Percentiles rank a stretch among this genome's conserved stretches.
phyloP scores from a whole-genome alignment of 2,888 invertebrate genomes.

The Willowsia nigromaculata region DNA sequence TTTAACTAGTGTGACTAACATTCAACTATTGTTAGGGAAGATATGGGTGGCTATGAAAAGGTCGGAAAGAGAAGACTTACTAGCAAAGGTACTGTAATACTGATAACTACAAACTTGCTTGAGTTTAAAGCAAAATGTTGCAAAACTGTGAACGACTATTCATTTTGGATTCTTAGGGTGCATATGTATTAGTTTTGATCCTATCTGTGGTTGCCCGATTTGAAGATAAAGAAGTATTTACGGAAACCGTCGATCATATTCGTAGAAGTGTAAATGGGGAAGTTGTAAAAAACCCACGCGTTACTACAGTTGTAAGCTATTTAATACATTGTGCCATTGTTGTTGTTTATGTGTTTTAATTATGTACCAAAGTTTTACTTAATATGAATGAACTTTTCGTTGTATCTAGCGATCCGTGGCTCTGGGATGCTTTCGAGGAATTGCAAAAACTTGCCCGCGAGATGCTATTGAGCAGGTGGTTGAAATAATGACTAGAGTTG shows the following conservation, averaged over 20 bases:
- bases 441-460: constrained; percentile 64
- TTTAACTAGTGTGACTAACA: constrained; percentile 33
- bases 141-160: neutral
- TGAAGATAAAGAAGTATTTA: constrained; percentile 50
- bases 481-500: constrained; percentile 69
- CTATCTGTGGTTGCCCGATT: constrained; percentile 60
- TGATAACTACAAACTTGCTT: neutral
- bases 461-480: constrained; percentile 64
- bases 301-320: constrained; percentile 63
- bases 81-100: constrained; percentile 54
- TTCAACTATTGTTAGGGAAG: constrained; percentile 42
- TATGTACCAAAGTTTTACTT: no score
- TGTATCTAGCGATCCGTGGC: constrained; percentile 71
- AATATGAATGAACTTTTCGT: no score
- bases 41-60: constrained; percentile 62
- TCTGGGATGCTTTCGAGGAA: constrained; percentile 70
- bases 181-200: constrained; percentile 55
- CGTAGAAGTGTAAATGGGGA: constrained; percentile 66
- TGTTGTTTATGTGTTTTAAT: no score
- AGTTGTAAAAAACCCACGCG: constrained; percentile 69
- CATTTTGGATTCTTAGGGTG: constrained; percentile 59
- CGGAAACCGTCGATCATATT: constrained; percentile 32
- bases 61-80: constrained; percentile 61
- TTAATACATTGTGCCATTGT: neutral
- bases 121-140: neutral